Percentiles rank a stretch among this genome's conserved stretches.
Evolutionary conservation across 1,140 invertebrate genomes (phyloP).

Genomic region (Hyposmocoma kahamanoa): DNA sequence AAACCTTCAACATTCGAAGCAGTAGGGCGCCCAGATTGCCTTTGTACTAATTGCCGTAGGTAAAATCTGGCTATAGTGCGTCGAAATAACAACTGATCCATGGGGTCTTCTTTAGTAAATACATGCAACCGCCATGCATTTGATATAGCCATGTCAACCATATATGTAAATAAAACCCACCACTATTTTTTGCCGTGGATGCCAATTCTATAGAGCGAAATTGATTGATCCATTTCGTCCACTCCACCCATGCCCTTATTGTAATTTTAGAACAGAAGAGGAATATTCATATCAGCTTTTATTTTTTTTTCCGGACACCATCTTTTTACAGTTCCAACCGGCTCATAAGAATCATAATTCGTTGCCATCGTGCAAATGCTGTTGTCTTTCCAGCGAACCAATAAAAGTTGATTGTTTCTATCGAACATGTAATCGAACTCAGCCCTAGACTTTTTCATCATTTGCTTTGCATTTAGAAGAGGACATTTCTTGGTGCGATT

Average conservation of each 20-base stretch:
- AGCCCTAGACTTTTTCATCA: too few species aligned
- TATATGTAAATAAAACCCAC: slow-evolving; percentile 37
- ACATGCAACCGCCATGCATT: slow-evolving; percentile 39
- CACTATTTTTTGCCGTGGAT: slow-evolving; percentile 28
- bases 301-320: slow-evolving; percentile 31
- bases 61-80: slow-evolving; percentile 23
- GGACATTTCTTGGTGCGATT: slow-evolving; percentile 36
- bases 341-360: slow-evolving; percentile 29
- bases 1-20: slow-evolving; percentile 19
- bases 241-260: slow-evolving; percentile 47
- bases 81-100: slow-evolving; percentile 26
- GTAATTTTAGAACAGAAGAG: slow-evolving; percentile 30
- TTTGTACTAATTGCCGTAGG: slow-evolving; percentile 17
- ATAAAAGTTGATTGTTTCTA: too few species aligned
- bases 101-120: slow-evolving; percentile 22
- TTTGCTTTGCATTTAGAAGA: slow-evolving; percentile 28
- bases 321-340: slow-evolving; percentile 30
- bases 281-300: slow-evolving; percentile 34
- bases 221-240: slow-evolving; percentile 30
- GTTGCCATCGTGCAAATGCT: too few species aligned
- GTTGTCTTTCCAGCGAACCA: too few species aligned
- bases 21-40: slow-evolving; percentile 21
- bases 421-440: too few species aligned
- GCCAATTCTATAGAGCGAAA: slow-evolving; percentile 21
- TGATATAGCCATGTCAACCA: slow-evolving; percentile 30